These are phyloP conservation scores for Paraescarpia echinospica DNA, from an alignment of 1,140 invertebrate species.

Conservation along the genomic window DNA sequence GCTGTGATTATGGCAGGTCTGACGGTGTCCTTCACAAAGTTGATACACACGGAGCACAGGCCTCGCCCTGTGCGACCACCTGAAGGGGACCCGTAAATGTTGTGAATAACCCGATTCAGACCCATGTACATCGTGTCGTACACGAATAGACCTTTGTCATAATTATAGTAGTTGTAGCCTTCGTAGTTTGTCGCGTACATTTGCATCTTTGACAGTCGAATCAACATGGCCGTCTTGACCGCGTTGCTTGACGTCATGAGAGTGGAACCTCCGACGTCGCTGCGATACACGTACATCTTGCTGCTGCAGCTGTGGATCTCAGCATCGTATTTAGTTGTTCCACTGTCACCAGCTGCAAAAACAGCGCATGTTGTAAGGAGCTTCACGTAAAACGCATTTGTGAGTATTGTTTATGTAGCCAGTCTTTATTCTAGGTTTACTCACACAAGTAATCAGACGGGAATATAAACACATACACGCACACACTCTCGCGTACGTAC, in stretches of 20 bases:
- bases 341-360: not conserved
- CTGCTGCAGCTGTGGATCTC: not conserved
- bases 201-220: not conserved
- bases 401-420: no score
- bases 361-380: no score
- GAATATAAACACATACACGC: no score
- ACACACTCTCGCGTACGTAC: no score
- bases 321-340: not conserved
- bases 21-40: not conserved
- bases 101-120: not conserved
- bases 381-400: no score
- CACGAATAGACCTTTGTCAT: not conserved
- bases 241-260: not conserved
- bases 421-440: no score
- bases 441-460: no score
- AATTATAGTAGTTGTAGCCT: not conserved
- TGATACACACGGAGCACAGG: not conserved
- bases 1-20: no score
- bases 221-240: not conserved
- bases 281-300: not conserved
- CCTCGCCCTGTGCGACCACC: not conserved
- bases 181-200: not conserved
- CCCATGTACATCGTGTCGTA: not conserved
- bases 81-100: not conserved
- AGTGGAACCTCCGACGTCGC: not conserved